Percentiles rank a stretch among this genome's conserved stretches.
Evolutionary conservation across 2,113 vertebrate species (phyloP).

Genomic region (Pluvialis apricaria): DNA sequence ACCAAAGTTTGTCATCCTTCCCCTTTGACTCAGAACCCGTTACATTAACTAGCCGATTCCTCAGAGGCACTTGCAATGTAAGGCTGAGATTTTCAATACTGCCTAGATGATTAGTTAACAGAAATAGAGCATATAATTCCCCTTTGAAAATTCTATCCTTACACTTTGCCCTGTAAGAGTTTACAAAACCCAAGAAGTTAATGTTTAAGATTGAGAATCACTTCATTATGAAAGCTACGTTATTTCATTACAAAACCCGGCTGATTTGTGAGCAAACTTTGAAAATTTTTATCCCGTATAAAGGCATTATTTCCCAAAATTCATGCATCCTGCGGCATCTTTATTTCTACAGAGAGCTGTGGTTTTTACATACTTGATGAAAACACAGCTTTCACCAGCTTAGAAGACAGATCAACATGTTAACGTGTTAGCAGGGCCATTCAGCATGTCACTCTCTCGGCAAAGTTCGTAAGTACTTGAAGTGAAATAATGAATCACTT

Average conservation of each 20-base stretch:
- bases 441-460: neutral
- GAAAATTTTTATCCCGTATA: neutral
- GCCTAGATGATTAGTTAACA: neutral
- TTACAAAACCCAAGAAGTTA: slow-evolving; percentile 8
- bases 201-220: neutral
- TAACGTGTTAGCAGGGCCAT: neutral
- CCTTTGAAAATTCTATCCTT: slow-evolving; percentile 5
- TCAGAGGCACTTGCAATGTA: neutral
- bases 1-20: neutral
- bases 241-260: neutral
- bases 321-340: neutral
- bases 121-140: neutral
- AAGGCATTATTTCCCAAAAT: neutral
- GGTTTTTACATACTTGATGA: neutral
- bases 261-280: neutral
- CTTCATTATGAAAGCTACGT: neutral
- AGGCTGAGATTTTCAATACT: neutral
- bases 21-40: neutral
- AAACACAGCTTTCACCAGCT: neutral
- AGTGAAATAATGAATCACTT: neutral
- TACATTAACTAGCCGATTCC: neutral
- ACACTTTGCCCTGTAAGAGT: neutral
- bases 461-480: neutral
- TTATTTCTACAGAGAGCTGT: neutral
- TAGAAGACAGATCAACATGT: neutral